Conservation (phyloP, 2,113 vertebrate genomes). For the Pachyramphus minor region DNA sequence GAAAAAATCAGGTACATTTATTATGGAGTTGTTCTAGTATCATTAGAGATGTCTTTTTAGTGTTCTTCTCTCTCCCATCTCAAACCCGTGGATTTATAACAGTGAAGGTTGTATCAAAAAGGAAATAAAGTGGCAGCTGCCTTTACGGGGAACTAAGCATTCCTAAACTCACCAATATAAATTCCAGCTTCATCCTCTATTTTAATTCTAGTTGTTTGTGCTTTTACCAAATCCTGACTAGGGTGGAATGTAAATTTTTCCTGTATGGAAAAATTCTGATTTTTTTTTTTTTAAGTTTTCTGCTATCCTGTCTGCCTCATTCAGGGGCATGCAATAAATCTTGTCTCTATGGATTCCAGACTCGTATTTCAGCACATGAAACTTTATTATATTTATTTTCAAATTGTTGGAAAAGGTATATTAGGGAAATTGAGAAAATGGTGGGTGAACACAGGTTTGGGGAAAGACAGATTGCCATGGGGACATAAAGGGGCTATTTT, state of each 20-base stretch:
- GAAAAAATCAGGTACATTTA: background rate
- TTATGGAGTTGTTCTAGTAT: background rate
- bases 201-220: background rate
- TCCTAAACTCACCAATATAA: background rate
- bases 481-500: background rate
- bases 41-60: background rate
- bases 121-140: background rate
- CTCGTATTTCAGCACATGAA: background rate
- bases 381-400: background rate
- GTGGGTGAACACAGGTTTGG: background rate
- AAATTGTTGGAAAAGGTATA: background rate
- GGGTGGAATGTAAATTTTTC: background rate
- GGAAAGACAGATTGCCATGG: background rate
- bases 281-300: background rate
- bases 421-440: background rate
- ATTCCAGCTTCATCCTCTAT: background rate
- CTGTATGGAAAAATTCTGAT: background rate
- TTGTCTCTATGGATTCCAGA: background rate
- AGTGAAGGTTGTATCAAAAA: background rate
- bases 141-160: background rate
- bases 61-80: background rate
- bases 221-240: background rate
- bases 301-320: background rate
- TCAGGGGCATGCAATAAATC: background rate
- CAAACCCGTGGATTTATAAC: background rate